Evolutionary conservation across 1,140 invertebrate genomes (phyloP).

Genomic region (Tetramorium simillimum): DNA sequence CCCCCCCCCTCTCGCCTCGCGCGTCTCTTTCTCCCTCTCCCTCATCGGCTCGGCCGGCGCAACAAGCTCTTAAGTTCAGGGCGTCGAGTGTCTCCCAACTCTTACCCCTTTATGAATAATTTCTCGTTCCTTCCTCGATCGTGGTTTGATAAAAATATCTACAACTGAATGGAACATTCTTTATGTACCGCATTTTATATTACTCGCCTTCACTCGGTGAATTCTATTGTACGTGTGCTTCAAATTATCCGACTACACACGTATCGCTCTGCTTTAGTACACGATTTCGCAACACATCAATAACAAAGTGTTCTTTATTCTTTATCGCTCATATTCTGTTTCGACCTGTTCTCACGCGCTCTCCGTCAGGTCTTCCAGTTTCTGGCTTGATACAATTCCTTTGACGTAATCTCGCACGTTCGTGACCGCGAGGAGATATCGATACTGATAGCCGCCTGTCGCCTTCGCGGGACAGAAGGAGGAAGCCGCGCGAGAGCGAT

Average conservation of each 20-base stretch:
- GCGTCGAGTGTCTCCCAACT: constrained; percentile 50
- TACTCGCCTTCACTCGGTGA: not conserved
- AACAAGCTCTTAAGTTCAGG: constrained; percentile 62
- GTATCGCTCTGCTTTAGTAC: not conserved
- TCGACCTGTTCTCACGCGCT: constrained; percentile 1
- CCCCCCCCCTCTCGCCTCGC: not conserved
- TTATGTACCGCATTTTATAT: not conserved
- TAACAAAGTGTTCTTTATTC: not conserved
- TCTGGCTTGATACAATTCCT: constrained; percentile 22
- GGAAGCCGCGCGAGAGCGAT: constrained; percentile 60
- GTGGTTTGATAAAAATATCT: not conserved
- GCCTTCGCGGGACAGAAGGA: constrained; percentile 47
- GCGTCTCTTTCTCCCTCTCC: not conserved
- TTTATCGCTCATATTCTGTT: not conserved
- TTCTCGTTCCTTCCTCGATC: not conserved
- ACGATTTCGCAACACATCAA: not conserved
- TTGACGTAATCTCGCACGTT: constrained; percentile 38
- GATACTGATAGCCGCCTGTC: constrained; percentile 11
- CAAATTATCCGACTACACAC: not conserved
- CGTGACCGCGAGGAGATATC: constrained; percentile 41
- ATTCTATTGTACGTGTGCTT: not conserved
- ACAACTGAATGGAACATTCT: not conserved
- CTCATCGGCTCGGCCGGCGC: not conserved
- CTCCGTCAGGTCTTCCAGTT: not conserved
- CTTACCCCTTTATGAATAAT: constrained; percentile 55